Percentiles rank a stretch among this genome's conserved stretches.
Conservation (phyloP, 2,113 vertebrate genomes). For the Boulengeromyrus knoepffleri region DNA sequence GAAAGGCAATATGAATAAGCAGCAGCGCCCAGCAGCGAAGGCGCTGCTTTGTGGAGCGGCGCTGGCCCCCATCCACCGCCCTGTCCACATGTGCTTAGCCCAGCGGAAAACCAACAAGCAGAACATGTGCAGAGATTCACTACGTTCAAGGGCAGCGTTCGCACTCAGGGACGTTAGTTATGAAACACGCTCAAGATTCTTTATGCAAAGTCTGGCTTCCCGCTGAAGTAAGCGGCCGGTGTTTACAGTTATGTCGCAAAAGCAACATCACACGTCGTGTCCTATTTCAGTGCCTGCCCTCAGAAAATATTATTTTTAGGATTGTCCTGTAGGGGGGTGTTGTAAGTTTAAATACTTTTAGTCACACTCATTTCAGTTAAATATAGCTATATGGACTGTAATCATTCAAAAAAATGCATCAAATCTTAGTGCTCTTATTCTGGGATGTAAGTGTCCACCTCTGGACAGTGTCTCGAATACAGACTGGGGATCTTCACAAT, state of each 20-base stretch:
- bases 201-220: neutral
- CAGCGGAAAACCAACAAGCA: neutral
- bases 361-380: neutral
- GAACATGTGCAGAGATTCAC: neutral
- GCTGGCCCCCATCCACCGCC: neutral
- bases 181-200: neutral
- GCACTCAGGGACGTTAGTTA: neutral
- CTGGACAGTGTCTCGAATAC: neutral
- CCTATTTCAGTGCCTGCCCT: conserved; percentile 5
- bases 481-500: neutral
- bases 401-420: neutral
- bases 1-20: neutral
- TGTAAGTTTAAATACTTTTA: conserved; percentile 2
- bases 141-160: neutral
- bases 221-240: neutral
- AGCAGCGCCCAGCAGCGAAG: neutral
- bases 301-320: neutral
- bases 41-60: neutral
- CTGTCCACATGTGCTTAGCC: neutral
- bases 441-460: neutral
- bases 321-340: neutral
- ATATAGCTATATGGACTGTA: neutral
- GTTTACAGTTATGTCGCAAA: neutral
- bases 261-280: neutral
- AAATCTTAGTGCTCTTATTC: neutral